Evolutionary conservation across 2,797 vertebrate genomes (phyloP).

Genomic region (Crenichthys baileyi): DNA sequence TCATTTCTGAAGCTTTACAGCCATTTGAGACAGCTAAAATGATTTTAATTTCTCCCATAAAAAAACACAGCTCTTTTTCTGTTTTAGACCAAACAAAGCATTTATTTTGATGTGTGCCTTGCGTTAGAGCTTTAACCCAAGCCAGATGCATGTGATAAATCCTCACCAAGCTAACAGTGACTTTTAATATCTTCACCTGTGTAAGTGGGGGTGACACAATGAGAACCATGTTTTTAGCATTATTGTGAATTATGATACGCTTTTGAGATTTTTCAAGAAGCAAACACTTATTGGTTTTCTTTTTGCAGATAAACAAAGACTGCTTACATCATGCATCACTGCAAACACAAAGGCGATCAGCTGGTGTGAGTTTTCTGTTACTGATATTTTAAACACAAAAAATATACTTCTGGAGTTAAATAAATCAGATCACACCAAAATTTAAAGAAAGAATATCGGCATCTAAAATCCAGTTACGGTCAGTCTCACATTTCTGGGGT

Average conservation of each 20-base stretch:
- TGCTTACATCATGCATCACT: not conserved
- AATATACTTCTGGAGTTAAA: not conserved
- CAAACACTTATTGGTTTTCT: not conserved
- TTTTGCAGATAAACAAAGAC: not conserved
- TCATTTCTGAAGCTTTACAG: not conserved
- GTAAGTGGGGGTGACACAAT: slow-evolving; percentile 1
- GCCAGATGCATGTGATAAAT: slow-evolving; percentile 3
- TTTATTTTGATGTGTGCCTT: slow-evolving; percentile 17
- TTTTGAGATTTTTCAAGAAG: slow-evolving; percentile 6
- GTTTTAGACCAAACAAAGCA: slow-evolving; percentile 2
- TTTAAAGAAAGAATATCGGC: not conserved
- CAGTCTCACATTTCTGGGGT: not conserved
- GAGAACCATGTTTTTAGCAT: slow-evolving; percentile 2
- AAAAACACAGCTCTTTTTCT: slow-evolving; percentile 4
- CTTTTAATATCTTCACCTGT: not conserved
- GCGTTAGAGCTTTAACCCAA: slow-evolving; percentile 5
- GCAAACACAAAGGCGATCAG: not conserved
- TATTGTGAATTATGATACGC: slow-evolving; percentile 1
- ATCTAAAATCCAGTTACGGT: not conserved
- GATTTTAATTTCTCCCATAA: not conserved
- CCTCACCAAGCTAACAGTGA: not conserved
- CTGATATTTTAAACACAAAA: not conserved
- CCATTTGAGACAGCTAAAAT: not conserved
- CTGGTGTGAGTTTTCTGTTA: not conserved
- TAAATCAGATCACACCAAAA: not conserved